A percentile compares a stretch with the other conserved stretches of the same genome.
Evolutionary conservation across 2,797 vertebrate species (phyloP).

Genomic region (Gymnopithys bicolor): DNA sequence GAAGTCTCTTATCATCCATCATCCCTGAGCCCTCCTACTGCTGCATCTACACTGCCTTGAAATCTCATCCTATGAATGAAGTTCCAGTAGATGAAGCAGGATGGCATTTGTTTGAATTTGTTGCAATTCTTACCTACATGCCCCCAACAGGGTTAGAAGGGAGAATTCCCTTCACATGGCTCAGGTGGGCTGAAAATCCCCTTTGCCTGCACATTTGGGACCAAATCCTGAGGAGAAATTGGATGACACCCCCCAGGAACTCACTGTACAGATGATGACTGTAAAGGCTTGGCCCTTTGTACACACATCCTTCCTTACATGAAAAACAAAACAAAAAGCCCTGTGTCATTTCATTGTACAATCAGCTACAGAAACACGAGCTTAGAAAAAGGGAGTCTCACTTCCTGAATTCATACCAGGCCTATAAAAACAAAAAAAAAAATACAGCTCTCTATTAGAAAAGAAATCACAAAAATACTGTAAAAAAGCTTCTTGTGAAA

Average conservation of each 20-base stretch:
- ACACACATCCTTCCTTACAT: background rate
- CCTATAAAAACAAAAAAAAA: background rate
- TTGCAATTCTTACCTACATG: accelerated
- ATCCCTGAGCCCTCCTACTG: background rate
- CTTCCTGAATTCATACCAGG: background rate
- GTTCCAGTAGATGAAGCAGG: background rate
- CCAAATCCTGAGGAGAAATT: background rate
- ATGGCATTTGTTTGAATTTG: background rate
- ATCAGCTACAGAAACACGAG: background rate
- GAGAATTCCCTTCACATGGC: background rate
- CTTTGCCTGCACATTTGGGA: background rate
- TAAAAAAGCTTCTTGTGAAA: background rate
- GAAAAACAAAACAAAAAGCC: background rate
- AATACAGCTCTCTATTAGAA: background rate
- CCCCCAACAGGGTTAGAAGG: background rate
- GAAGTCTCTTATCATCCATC: background rate
- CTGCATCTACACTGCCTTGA: background rate
- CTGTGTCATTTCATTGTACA: background rate
- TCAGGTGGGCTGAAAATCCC: background rate
- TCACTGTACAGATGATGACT: background rate
- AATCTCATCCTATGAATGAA: background rate
- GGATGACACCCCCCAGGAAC: background rate
- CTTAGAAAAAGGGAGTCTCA: background rate
- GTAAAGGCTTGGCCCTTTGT: background rate
- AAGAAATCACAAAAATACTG: background rate